Evolutionary conservation across 2,113 vertebrate species (phyloP).

Genomic region (Turdus rufiventris): DNA sequence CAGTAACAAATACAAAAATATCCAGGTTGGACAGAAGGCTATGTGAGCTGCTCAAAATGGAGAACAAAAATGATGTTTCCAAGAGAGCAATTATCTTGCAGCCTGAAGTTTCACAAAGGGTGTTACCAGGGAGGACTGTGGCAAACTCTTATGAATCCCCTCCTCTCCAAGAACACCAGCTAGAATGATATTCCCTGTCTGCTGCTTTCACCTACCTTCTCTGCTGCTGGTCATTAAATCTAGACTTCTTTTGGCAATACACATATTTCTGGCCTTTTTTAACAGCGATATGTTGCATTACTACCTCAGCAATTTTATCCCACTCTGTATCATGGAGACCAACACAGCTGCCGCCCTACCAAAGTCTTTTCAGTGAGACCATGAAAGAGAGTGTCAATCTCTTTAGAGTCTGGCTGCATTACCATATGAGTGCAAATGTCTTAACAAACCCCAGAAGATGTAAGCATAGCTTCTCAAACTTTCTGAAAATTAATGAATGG

Average conservation of each 20-base stretch:
- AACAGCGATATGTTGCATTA: background rate
- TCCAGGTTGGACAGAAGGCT: background rate
- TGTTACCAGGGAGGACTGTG: background rate
- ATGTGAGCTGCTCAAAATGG: background rate
- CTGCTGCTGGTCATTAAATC: background rate
- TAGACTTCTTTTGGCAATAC: background rate
- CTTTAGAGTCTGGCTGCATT: background rate
- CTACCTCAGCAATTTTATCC: background rate
- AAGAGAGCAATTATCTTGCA: background rate
- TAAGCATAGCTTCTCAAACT: background rate
- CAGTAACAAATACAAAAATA: background rate
- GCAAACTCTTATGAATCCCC: background rate
- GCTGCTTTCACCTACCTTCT: background rate
- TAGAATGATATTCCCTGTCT: background rate
- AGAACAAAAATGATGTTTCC: background rate
- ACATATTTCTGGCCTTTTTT: background rate
- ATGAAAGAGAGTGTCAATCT: background rate
- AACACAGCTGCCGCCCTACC: background rate
- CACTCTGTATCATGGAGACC: background rate
- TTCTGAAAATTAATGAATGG: background rate
- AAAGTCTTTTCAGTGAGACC: background rate
- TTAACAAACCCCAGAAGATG: background rate
- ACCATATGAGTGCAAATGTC: background rate
- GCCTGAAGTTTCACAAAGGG: background rate
- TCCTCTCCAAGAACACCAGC: background rate